Evolutionary conservation across 2,888 invertebrate species (phyloP).

Genomic region (Apamea monoglypha): DNA sequence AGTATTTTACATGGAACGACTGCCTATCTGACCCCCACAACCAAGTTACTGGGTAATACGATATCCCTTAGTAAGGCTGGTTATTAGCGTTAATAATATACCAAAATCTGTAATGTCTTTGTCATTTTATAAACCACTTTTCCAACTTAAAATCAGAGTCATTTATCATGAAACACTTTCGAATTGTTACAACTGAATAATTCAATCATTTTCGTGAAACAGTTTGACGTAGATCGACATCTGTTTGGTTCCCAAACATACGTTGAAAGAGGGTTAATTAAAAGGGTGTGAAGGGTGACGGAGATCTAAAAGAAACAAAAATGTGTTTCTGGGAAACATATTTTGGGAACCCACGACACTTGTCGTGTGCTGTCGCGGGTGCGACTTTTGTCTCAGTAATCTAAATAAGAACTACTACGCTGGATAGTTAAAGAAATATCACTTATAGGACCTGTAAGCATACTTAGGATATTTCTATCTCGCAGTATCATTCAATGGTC

Average conservation of each 20-base stretch:
- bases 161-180: constrained; percentile 24
- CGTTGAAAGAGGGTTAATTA: not conserved
- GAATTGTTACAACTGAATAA: constrained; percentile 46
- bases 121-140: constrained; percentile 20
- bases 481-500: not conserved
- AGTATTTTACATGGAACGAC: too few species aligned
- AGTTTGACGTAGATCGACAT: constrained; percentile 24
- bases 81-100: not conserved
- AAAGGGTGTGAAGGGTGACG: not conserved
- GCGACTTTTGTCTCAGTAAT: not conserved
- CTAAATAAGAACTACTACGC: not conserved
- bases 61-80: too few species aligned
- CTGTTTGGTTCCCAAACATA: constrained; percentile 32
- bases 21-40: too few species aligned
- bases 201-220: constrained; percentile 28
- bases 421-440: not conserved
- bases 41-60: too few species aligned
- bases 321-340: not conserved
- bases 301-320: constrained; percentile 4
- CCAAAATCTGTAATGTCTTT: not conserved
- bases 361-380: not conserved
- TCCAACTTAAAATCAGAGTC: constrained; percentile 17
- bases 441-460: not conserved
- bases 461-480: not conserved
- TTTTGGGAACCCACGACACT: too few species aligned